Conservation (phyloP, 2,888 invertebrate genomes). For the Polyploca ridens region DNA sequence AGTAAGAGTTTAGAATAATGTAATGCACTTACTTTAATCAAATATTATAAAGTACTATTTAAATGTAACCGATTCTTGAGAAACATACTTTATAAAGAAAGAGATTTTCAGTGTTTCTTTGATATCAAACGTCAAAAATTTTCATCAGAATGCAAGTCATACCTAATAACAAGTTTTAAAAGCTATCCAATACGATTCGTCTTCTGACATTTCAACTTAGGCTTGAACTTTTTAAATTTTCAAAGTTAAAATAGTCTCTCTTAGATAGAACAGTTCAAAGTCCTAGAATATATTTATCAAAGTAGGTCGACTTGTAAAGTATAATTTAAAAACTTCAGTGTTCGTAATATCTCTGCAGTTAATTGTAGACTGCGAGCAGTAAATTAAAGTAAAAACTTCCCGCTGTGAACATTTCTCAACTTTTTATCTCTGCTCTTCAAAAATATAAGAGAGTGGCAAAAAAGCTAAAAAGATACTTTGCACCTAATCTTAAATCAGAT, state of each 20-base stretch:
- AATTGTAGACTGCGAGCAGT: constrained; percentile 8
- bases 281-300: neutral
- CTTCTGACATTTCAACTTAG: neutral
- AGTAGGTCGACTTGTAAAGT: neutral
- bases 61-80: no score
- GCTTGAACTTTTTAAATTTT: neutral
- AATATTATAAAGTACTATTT: no score
- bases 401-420: constrained; percentile 39
- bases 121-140: no score
- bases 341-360: constrained; percentile 10
- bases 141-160: no score
- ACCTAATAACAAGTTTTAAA: no score
- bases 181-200: no score
- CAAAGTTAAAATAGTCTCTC: neutral
- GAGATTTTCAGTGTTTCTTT: no score
- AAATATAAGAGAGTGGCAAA: constrained; percentile 46
- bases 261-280: neutral
- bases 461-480: constrained; percentile 55
- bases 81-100: no score
- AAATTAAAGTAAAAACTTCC: constrained; percentile 29
- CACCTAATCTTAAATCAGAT: constrained; percentile 74
- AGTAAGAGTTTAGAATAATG: no score
- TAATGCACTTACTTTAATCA: no score
- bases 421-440: constrained; percentile 48
- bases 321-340: neutral